A percentile compares a stretch with the other conserved stretches of the same genome.
Evolutionary conservation across 2,113 vertebrate genomes (phyloP).

Genomic region (Synchiropus splendidus): DNA sequence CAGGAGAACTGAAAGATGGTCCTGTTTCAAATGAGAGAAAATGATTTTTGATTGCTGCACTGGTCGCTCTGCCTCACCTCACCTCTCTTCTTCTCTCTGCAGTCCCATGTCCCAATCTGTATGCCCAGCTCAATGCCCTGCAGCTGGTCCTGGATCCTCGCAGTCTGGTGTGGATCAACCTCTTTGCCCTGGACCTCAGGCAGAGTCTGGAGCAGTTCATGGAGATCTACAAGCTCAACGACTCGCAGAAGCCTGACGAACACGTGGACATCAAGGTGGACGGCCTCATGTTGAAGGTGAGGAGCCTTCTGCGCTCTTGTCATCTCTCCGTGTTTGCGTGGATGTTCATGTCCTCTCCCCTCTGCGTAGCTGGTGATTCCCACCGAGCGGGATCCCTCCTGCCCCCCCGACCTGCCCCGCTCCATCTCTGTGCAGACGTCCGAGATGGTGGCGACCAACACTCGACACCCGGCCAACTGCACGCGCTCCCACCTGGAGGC

Average conservation of each 20-base stretch:
- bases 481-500: conserved; percentile 85
- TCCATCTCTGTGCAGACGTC: conserved; percentile 91
- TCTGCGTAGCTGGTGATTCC: conserved; percentile 80
- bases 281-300: conserved; percentile 95
- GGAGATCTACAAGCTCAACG: conserved; percentile 91
- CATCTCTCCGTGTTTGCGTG: neutral
- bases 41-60: neutral
- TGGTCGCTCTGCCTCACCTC: neutral
- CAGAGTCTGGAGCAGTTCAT: conserved; percentile 97
- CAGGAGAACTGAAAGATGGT: too few relatives aligned
- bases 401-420: conserved; percentile 78
- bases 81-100: conserved; percentile 6
- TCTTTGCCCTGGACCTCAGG: conserved; percentile 89
- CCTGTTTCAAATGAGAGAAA: too few relatives aligned
- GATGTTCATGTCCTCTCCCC: neutral
- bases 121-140: conserved; percentile 90
- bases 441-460: conserved; percentile 95
- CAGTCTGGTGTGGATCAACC: conserved; percentile 95
- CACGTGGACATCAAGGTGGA: conserved; percentile 91
- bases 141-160: conserved; percentile 90
- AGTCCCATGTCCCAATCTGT: conserved; percentile 95
- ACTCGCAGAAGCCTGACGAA: conserved; percentile 89
- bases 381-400: conserved; percentile 71
- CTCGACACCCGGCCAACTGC: conserved; percentile 82
- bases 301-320: neutral